Percentiles rank a stretch among this genome's conserved stretches.
phyloP scores from a whole-genome alignment of 2,113 vertebrate species.

The Bolborhynchus lineola region DNA sequence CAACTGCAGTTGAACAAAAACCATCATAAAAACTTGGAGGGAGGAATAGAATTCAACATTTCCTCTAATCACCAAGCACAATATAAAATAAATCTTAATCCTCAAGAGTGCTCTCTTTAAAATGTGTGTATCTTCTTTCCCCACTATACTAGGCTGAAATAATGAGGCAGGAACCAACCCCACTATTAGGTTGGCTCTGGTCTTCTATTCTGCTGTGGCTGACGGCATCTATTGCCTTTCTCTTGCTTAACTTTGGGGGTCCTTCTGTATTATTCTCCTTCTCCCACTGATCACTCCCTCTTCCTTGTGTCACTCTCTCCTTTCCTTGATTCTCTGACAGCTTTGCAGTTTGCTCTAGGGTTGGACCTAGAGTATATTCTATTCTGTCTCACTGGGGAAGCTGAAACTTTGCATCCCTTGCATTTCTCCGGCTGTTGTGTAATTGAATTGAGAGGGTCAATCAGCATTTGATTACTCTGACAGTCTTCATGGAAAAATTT shows the following conservation, averaged over 20 bases:
- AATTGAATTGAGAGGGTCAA: not conserved
- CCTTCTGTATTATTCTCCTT: not conserved
- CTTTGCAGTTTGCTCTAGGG: not conserved
- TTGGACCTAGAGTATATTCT: not conserved
- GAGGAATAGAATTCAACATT: not conserved
- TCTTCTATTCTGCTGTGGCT: not conserved
- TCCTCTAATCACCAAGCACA: not conserved
- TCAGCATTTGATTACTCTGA: not conserved
- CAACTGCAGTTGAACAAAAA: not conserved
- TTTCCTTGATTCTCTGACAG: not conserved
- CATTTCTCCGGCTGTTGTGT: not conserved
- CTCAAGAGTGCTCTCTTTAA: not conserved
- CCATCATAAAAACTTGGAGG: not conserved
- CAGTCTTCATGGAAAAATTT: slow-evolving; percentile 16
- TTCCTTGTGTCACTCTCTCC: not conserved
- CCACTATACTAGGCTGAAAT: not conserved
- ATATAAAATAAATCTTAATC: not conserved
- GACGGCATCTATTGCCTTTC: not conserved
- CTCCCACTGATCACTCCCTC: not conserved
- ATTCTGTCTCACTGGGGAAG: not conserved
- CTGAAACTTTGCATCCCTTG: not conserved
- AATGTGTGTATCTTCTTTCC: not conserved
- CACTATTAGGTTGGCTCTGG: not conserved
- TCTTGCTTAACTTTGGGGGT: not conserved
- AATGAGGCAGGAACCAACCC: not conserved